A percentile compares a stretch with the other conserved stretches of the same genome.
Evolutionary conservation across 2,113 vertebrate species (phyloP).

Genomic region (Callithrix jacchus): DNA sequence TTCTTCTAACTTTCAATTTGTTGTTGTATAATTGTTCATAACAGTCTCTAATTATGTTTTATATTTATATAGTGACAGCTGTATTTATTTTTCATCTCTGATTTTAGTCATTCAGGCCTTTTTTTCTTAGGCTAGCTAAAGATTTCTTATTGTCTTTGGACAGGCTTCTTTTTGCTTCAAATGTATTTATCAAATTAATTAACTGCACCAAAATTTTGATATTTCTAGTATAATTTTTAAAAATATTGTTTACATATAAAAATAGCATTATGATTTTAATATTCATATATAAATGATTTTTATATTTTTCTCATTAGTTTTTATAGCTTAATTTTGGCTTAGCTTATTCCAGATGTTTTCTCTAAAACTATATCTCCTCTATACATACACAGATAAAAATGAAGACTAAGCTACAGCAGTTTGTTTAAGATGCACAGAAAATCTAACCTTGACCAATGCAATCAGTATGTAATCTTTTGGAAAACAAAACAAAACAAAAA

Average conservation of each 20-base stretch:
- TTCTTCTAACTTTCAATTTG: background rate
- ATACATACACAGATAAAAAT: background rate
- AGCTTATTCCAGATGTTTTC: background rate
- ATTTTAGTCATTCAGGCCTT: background rate
- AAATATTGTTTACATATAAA: background rate
- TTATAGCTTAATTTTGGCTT: background rate
- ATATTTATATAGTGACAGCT: background rate
- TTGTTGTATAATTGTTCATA: background rate
- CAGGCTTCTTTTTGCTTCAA: background rate
- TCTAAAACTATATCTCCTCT: background rate
- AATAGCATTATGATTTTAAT: background rate
- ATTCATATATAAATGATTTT: background rate
- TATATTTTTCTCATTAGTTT: background rate
- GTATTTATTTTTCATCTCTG: background rate
- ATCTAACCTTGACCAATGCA: background rate
- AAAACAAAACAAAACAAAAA: too few species aligned
- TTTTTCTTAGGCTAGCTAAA: background rate
- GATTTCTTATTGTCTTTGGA: too few species aligned
- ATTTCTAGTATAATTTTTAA: background rate
- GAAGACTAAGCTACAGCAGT: background rate
- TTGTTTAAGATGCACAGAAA: background rate
- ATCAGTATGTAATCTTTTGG: background rate
- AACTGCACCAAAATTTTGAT: background rate
- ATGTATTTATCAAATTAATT: slow-evolving; percentile 38
- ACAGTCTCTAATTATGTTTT: background rate